Percentiles rank a stretch among this genome's conserved stretches.
phyloP scores from a whole-genome alignment of 1,140 invertebrate species.

The Penaeus vannamei region DNA sequence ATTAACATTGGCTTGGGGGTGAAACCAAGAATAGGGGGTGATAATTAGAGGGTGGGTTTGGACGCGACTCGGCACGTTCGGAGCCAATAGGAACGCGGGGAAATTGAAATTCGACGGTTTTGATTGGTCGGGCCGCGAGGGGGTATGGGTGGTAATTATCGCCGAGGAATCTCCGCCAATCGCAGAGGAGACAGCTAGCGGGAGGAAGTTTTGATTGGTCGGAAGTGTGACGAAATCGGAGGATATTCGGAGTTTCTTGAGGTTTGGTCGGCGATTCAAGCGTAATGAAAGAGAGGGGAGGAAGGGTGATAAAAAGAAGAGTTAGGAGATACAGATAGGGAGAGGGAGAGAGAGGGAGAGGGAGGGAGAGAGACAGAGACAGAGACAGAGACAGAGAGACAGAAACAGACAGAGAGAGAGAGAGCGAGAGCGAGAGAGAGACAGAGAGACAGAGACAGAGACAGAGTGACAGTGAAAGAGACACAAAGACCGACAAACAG shows the following conservation, averaged over 20 bases:
- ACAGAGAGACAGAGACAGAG: no score
- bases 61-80: background rate
- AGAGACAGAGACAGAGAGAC: no score
- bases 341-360: no score
- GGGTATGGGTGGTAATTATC: conserved; percentile 36
- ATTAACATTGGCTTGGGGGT: conserved; percentile 51
- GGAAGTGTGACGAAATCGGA: background rate
- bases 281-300: conserved; percentile 9
- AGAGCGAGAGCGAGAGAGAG: no score
- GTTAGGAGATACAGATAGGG: no score
- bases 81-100: conserved; percentile 11
- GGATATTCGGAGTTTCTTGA: background rate
- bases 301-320: no score
- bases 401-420: no score
- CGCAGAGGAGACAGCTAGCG: background rate
- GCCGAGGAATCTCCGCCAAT: conserved; percentile 19
- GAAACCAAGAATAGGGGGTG: conserved; percentile 40
- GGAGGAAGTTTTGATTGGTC: conserved; percentile 39
- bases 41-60: conserved; percentile 50
- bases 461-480: no score
- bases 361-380: no score
- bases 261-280: background rate
- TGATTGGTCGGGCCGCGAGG: conserved; percentile 21
- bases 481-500: no score
- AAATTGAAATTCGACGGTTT: background rate